Evolutionary conservation across 2,113 vertebrate species (phyloP), one percentile per base, ranked within the genome.

Genomic region (Lota lota): DNA sequence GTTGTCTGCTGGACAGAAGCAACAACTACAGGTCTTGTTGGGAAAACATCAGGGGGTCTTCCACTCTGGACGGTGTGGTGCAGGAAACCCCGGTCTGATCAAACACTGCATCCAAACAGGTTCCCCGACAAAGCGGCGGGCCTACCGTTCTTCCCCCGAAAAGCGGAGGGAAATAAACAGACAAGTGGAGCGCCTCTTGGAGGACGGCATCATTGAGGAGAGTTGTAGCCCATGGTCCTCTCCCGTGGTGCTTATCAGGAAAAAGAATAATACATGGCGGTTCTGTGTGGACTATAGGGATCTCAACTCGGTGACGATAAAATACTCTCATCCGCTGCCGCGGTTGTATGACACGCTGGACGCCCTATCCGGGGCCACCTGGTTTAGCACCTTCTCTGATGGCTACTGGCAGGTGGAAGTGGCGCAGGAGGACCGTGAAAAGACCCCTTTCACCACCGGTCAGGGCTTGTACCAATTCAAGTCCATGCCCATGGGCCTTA

Each of bases 321-420:
- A 72, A 50, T 54, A 77, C 66, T 64, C 53, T 40, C 69, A 64
- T 51, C 71, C 59, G 2, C 53, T 78, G 2, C 76, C 59, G 1
- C 4, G 21, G 4, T 28, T 68, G 2, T 68, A 79, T 2, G 56
- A 75, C 47, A 69, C 36, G 1, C 24, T 72, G 51, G 69, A 63
- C 0, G 64, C 22, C 0, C 60, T 77, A 7, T 10, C 64, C 1
- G 74, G 75, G 0, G 28, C 72, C 15, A 21, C 8, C 1, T 68
- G 61, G 64, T 81, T 71, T 53, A 74, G 64, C 33, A 71, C 65
- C 1, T 12, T 77, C 22, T 78, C 68, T 3, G 56, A 61, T 78
- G 79, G 75, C n/a, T n/a, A n/a, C n/a, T n/a, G n/a, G n/a, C n/a
- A n/a, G n/a, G n/a, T n/a, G n/a, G n/a, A n/a, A n/a, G n/a, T n/a